A percentile compares a stretch with the other conserved stretches of the same genome.
Conservation (phyloP, 2,888 invertebrate genomes). For the Athripsodes cinereus region DNA sequence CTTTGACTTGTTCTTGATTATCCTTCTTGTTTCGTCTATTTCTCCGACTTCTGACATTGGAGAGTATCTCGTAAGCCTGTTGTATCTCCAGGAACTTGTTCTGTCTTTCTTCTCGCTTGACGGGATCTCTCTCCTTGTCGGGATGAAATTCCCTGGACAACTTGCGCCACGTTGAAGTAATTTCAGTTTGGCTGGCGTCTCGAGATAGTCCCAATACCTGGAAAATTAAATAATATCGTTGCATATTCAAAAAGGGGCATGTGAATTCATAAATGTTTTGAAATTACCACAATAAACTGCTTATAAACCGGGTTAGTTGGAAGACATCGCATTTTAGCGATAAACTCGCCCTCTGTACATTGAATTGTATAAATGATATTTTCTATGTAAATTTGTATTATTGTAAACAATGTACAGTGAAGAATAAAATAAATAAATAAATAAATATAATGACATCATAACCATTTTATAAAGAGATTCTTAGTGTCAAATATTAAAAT, state of each 20-base stretch:
- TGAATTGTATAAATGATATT: too few relatives aligned
- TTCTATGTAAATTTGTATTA: too few relatives aligned
- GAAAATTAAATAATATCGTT: background rate
- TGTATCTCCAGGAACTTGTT: slow-evolving; percentile 90
- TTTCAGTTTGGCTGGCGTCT: slow-evolving; percentile 80
- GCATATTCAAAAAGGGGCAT: background rate
- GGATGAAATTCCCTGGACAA: slow-evolving; percentile 86
- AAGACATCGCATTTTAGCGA: too few relatives aligned
- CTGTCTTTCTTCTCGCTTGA: slow-evolving; percentile 64
- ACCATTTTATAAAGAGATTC: too few relatives aligned
- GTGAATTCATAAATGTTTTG: background rate
- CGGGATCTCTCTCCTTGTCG: slow-evolving; percentile 77
- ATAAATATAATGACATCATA: too few relatives aligned
- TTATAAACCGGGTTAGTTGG: too few relatives aligned
- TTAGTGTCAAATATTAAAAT: too few relatives aligned
- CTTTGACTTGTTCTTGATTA: background rate
- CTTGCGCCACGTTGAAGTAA: slow-evolving; percentile 73
- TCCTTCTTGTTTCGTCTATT: slow-evolving; percentile 64
- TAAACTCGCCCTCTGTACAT: too few relatives aligned
- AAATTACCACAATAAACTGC: background rate
- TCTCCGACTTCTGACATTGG: slow-evolving; percentile 73
- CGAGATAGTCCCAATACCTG: slow-evolving; percentile 69
- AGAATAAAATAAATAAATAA: too few relatives aligned
- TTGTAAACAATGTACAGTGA: too few relatives aligned
- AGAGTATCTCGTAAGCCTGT: slow-evolving; percentile 84